Evolutionary conservation across 37 sponge, comb jelly and placozoan genomes (phyloP), one percentile per base, ranked within the genome.

Genomic region (Mnemiopsis leidyi): DNA sequence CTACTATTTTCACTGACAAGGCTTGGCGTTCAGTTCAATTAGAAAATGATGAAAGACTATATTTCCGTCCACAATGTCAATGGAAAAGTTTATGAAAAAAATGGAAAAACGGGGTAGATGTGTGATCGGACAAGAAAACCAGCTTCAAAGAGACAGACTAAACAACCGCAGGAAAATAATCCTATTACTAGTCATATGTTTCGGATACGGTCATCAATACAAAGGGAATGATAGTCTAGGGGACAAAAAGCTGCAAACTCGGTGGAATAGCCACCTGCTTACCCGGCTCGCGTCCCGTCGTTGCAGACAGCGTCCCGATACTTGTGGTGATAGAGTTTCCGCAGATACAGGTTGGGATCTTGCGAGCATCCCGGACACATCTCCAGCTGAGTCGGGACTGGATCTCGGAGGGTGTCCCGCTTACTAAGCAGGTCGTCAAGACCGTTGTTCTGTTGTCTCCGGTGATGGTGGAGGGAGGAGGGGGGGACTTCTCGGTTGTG

Each of bases 301-400:
- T 85, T 85, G 90, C 90, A 85, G 24, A 85, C 90, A 33, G 90
- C 90, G 90, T 85, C 61, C 30, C 30, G 75, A 71, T 71, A 29
- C 30, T 71, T 28, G 26, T 40, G 90, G 48, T 85, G 90, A 39
- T 33, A 39, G 29, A 77, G 79, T 32, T 77, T 77, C 32, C 32
- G 30, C 32, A 77, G 79, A 36, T 77, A 77, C 32, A 77, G 79
- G 79, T 77, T 26, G 18, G 79, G 79, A 32, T 77, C 79, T 48
- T 48, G 61, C 61, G 61, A 48, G 61, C 61, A 48, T 13, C 61
- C 61, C 61, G 61, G 61, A 13, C 61, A 48, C 61, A 48, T 48
- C 61, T 48, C 61, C 13, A 18, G 9, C 5, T 18, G 5, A 18
- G 5, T 48, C 61, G 61, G 61, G 9, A 48, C 61, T 18, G 9